Base-by-base conservation (phyloP, 2,888 invertebrate genomes). In the Trichogramma dendrolimi region DNA sequence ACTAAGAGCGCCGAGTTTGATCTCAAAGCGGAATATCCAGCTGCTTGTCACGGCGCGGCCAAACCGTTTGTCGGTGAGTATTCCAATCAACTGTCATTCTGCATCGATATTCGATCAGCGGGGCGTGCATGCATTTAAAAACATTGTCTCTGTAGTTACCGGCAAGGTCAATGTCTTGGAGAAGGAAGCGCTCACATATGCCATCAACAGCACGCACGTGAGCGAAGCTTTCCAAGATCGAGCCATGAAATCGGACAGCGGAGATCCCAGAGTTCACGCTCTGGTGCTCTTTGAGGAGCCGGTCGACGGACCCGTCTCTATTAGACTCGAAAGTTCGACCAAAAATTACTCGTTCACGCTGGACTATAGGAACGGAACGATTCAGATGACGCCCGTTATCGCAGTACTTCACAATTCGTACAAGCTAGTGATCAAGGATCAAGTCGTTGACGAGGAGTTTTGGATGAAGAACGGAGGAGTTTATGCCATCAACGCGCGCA, bases 401-500 rank as follows among this genome's bases (percentile, higher is more conserved):
- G 66, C 68, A 6, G 69, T 84, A 40, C 66, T 72, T 1, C 80
- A 80, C 63, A 81, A 80, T 4, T 71, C 61, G 0, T 82, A 81
- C 65, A 74, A 82, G 50, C 69, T 85, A 1, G 50, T 71, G 6
- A 67, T 85, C 1, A 74, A 80, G 58, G 76, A 75, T 1, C 69
- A 72, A 40, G 66, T 67, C 41, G 71, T 82, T 5, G 53, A 80
- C 11, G 67, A 71, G 11, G 71, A 74, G 0, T 39, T 55, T 5
- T 43, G 11, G 7, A 7, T 53, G 7, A 39, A 8, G 1, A 46
- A 40, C 4, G 90, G 90, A 0, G 90, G 87, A 10, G 86, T 88
- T 10, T 90, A 89, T 69, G 85, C 86, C 0, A 71, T 86, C 7
- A 78, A 85, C 68, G 73, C 82, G 61, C 75, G 80, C 70, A 72